phyloP scores from a whole-genome alignment of 92 coral and sea anemone genomes.

The Plumapathes pennacea region DNA sequence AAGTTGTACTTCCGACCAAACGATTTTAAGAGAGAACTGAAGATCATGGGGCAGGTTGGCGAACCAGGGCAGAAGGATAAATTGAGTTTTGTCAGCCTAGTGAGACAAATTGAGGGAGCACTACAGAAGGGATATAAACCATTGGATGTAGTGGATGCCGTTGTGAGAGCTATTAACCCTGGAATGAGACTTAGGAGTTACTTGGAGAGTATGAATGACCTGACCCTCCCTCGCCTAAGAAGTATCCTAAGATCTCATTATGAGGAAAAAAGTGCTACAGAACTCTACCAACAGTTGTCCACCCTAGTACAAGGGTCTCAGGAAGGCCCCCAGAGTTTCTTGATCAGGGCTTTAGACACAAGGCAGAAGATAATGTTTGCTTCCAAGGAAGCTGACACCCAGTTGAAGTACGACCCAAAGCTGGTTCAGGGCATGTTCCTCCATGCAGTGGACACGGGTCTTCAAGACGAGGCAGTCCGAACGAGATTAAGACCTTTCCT shows the following conservation, averaged over 20 bases:
- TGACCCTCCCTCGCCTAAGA: constrained; percentile 16
- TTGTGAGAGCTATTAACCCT: constrained; percentile 22
- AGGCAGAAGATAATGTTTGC: constrained; percentile 35
- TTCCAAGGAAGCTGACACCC: constrained; percentile 23
- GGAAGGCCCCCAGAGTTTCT: constrained; percentile 41
- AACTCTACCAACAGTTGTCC: constrained; percentile 26
- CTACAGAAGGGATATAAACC: constrained; percentile 18
- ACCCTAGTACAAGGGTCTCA: constrained; percentile 24
- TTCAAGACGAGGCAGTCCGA: constrained; percentile 37
- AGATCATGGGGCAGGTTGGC: constrained; percentile 12
- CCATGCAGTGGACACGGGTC: constrained; percentile 34
- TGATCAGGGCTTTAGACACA: constrained; percentile 41
- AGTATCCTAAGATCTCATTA: constrained; percentile 32
- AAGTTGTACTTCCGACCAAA: neutral
- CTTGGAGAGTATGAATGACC: constrained; percentile 11
- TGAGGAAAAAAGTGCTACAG: constrained; percentile 39
- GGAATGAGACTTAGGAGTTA: constrained; percentile 39
- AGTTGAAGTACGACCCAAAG: constrained; percentile 34
- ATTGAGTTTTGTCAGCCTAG: constrained; percentile 33
- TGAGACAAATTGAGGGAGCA: constrained; percentile 44
- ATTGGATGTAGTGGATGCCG: constrained; percentile 22
- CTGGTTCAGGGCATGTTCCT: constrained; percentile 33
- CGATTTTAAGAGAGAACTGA: constrained; percentile 5
- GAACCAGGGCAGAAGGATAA: constrained; percentile 36
- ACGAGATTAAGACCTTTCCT: no score